Percentiles rank a stretch among this genome's conserved stretches.
phyloP scores from a whole-genome alignment of 1,140 invertebrate genomes.

The Drosophila sechellia region DNA sequence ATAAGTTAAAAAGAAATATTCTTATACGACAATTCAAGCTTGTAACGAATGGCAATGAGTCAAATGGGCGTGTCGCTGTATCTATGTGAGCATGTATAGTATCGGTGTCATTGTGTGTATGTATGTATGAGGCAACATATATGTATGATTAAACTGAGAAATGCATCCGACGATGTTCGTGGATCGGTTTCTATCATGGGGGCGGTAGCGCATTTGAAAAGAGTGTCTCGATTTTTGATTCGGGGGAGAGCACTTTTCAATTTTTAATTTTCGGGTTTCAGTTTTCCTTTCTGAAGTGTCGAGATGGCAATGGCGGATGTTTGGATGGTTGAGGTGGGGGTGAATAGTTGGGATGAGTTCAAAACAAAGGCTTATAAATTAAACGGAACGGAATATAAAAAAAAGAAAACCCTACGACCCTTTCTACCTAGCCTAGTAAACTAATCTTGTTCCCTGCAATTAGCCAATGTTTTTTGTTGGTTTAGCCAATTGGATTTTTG shows the following conservation, averaged over 20 bases:
- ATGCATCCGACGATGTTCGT: slow-evolving; percentile 42
- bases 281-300: slow-evolving; percentile 10
- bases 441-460: slow-evolving; percentile 13
- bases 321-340: slow-evolving; percentile 39
- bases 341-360: slow-evolving; percentile 44
- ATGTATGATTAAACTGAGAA: slow-evolving; percentile 34
- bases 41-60: slow-evolving; percentile 58
- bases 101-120: slow-evolving; percentile 10
- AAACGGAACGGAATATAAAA: slow-evolving; percentile 16
- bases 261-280: background rate
- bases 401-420: slow-evolving; percentile 12
- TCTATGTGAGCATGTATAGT: slow-evolving; percentile 20
- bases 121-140: slow-evolving; percentile 29
- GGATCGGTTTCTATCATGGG: slow-evolving; percentile 22
- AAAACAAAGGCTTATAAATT: slow-evolving; percentile 37
- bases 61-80: slow-evolving; percentile 38
- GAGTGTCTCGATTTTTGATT: slow-evolving; percentile 57
- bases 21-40: slow-evolving; percentile 60
- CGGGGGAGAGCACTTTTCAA: slow-evolving; percentile 44
- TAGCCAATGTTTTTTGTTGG: slow-evolving; percentile 60
- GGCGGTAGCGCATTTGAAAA: slow-evolving; percentile 68
- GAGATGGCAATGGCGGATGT: slow-evolving; percentile 52
- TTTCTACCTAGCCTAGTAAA: slow-evolving; percentile 27
- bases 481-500: slow-evolving; percentile 83
- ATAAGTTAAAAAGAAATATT: slow-evolving; percentile 67